Evolutionary conservation across 1,140 invertebrate genomes (phyloP), one percentile per base, ranked within the genome.

Genomic region (Saccostrea glomerata): DNA sequence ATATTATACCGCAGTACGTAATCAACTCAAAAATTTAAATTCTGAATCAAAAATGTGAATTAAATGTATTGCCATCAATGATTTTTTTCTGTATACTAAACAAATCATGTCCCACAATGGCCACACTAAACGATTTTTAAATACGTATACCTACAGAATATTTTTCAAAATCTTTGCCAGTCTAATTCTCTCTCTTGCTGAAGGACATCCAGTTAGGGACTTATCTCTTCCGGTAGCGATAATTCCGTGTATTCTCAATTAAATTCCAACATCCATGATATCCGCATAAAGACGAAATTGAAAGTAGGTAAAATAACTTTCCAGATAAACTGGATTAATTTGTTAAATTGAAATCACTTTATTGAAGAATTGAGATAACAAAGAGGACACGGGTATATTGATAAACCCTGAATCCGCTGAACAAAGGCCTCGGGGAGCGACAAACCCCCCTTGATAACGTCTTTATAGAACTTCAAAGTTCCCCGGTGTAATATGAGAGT

Each of bases 291-390:
- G 70, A 25, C 70, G 25, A 77, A 77, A 77, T 77, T 36, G 70
- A 77, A 77, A 77, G 70, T 77, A 77, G 70, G 70, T 77, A 77
- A 77, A 77, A 77, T 77, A 77, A 77, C 70, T 77, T 77, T 77
- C 70, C 13, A 77, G 70, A 77, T 77, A 77, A 77, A 77, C 70
- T 77, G 70, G 70, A 77, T 77, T 77, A 77, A 77, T 77, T 77
- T 77, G 70, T 77, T 77, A 77, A 77, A 77, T 77, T 77, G 70
- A 77, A 77, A 77, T 77, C 70, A 77, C 70, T 77, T 77, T 77
- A 77, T 77, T 77, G 70, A 40, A 77, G 70, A 77, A 77, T 77
- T 36, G 70, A 77, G 70, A 77, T 77, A 77, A 77, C 70, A 77
- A 77, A 77, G 70, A 77, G 70, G 70, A 77, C 30, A 77, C 70